Evolutionary conservation across 2,113 vertebrate genomes (phyloP).

Genomic region (Gobiocypris rarus): DNA sequence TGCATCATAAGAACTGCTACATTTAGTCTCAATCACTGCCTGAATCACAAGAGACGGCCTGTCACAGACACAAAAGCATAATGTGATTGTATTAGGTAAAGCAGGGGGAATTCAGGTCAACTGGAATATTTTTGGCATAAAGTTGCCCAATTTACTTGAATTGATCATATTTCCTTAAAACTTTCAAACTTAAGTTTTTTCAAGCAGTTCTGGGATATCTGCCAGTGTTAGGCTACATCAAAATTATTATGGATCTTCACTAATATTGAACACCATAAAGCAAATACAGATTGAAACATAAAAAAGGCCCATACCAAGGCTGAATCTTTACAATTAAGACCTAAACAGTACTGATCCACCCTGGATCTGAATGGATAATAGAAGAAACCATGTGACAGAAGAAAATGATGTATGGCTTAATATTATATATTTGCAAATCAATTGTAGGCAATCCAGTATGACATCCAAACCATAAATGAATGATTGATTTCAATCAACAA

Average conservation of each 20-base stretch:
- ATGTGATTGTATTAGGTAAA: not conserved
- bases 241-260: conserved; percentile 12
- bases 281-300: conserved; percentile 8
- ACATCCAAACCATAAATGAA: not conserved
- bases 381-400: not conserved
- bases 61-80: not conserved
- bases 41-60: not conserved
- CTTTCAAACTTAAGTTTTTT: not conserved
- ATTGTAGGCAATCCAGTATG: not conserved
- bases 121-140: not conserved
- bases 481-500: not conserved
- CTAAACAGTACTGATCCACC: not conserved
- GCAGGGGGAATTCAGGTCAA: not conserved
- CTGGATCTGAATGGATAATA: not conserved
- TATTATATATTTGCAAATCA: not conserved
- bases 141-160: not conserved
- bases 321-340: not conserved
- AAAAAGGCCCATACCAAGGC: not conserved
- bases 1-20: not conserved
- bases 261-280: not conserved
- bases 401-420: conserved; percentile 5
- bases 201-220: not conserved
- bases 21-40: not conserved
- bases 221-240: conserved; percentile 5
- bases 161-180: not conserved